Evolutionary conservation across 2,797 vertebrate species (phyloP), one percentile per base, ranked within the genome.

Genomic region (Parotocinclus haroldoi): DNA sequence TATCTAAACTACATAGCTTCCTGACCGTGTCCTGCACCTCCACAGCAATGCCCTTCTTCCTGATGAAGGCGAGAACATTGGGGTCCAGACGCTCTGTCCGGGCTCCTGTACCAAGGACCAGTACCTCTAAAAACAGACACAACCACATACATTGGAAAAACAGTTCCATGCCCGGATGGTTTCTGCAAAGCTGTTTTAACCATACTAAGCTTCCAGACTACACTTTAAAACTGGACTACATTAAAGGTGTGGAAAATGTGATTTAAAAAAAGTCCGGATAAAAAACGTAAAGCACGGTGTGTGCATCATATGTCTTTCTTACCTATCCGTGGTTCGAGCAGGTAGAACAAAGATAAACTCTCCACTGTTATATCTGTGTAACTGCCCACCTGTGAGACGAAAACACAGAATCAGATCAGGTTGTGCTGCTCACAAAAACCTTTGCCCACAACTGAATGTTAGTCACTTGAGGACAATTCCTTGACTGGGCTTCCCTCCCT

Each of bases 21-120:
- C 73, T 86, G 85, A 99, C 96, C 86, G 96, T 98, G 83, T 97
- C 96, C 75, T 97, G 96, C 58, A 98, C 88, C 83, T 99, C 96
- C 75, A 98, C 88, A 0, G 94, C 90, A 0, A 98, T 91, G 60
- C 95, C 90, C 12, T 93, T 92, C 40, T 75, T 83, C 70, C 75
- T 87, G 73, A 98, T 82, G 7, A 90, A 83, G 53, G 78, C 81
- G 1, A 96, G 74, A 8, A 92, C 72, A 0, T 69, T 10, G 0
- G 93, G 82, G 4, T 90, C 76, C 12, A 99, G 84, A 51, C 87
- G 80, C 78, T 97, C 91, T 4, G 91, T 81, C 1, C 82, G 83
- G 59, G 88, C 79, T 6, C 96, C 96, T 0, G 95, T 95, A 10
- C 96, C 96, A 85, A 99, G 78, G 52, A 99, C 92, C n/a, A 99